A percentile compares a stretch with the other conserved stretches of the same genome.
phyloP scores from a whole-genome alignment of 2,797 vertebrate genomes.

The Adelosebastes latens region DNA sequence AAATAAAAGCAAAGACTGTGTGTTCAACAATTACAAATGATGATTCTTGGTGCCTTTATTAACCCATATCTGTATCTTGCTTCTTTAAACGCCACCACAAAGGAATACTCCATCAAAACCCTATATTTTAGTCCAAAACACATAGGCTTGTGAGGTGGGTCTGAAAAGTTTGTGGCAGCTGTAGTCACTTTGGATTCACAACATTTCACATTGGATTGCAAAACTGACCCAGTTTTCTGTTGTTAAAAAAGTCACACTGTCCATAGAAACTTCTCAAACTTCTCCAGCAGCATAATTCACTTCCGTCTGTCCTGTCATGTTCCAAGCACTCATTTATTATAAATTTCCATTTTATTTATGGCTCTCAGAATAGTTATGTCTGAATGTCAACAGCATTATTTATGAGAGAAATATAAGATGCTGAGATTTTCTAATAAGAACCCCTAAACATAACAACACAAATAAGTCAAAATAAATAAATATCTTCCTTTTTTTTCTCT shows the following conservation, averaged over 20 bases:
- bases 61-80: no score
- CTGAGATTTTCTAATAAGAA: conserved; percentile 7
- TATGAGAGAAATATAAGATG: conserved; percentile 1
- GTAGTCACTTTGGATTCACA: conserved; percentile 1
- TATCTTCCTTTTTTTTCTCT: background rate
- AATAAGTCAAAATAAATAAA: conserved; percentile 26
- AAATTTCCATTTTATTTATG: background rate
- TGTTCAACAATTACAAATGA: background rate
- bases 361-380: background rate
- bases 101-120: background rate
- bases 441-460: conserved; percentile 7
- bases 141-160: background rate
- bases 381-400: conserved; percentile 15
- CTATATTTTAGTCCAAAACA: background rate
- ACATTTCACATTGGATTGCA: background rate
- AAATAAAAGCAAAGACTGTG: conserved; percentile 1
- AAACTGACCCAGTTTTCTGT: conserved; percentile 36
- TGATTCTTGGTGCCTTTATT: background rate
- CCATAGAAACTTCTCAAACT: conserved; percentile 22
- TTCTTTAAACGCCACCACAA: background rate
- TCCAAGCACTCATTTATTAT: background rate
- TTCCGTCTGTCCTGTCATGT: background rate
- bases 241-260: conserved; percentile 19
- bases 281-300: conserved; percentile 8
- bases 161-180: conserved; percentile 1